Evolutionary conservation across 1,140 invertebrate species (phyloP), one percentile per base, ranked within the genome.

Genomic region (Caenorhabditis latens): DNA sequence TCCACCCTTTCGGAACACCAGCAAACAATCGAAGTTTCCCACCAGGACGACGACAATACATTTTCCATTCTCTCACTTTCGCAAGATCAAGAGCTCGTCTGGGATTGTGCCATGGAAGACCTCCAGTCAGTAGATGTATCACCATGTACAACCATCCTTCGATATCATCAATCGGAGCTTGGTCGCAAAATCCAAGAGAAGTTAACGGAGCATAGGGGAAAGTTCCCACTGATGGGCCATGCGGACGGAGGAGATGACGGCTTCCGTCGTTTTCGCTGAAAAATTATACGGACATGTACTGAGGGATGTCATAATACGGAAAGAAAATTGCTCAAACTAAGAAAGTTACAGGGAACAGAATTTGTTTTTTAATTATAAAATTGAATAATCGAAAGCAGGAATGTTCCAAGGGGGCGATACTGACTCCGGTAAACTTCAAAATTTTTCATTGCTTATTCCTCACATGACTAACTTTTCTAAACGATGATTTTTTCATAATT

Each of bases 131-230:
- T 11, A 84, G 19, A 21, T 61, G 58, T 61, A 84, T 65, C 1
- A 84, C 50, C 55, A 84, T 61, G 14, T 84, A 84, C 3, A 84
- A 13, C 83, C 83, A 84, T 58, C 83, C 83, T 65, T 84, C 83
- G 13, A 84, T 21, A 24, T 84, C 83, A 50, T 84, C 55, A 61
- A 21, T 21, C 14, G 83, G 83, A n/a, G 58, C 14, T 48, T 84
- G 83, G 58, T 84, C 83, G 2, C 13, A 48, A 19, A 58, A 58
- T 42, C 55, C 83, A 0, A 61, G 55, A 21, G 83, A 84, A 11
- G 8, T 65, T 7, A 84, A 32, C 13, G 83, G 83, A 24, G 55
- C 55, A 48, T 61, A 84, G 14, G 83, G 83, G 42, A 43, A 84
- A 4, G 83, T 84, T 9, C 83, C 83, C 7, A 84, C 83, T 4